Evolutionary conservation across 2,797 vertebrate genomes (phyloP).

Genomic region (Coreius guichenoti): DNA sequence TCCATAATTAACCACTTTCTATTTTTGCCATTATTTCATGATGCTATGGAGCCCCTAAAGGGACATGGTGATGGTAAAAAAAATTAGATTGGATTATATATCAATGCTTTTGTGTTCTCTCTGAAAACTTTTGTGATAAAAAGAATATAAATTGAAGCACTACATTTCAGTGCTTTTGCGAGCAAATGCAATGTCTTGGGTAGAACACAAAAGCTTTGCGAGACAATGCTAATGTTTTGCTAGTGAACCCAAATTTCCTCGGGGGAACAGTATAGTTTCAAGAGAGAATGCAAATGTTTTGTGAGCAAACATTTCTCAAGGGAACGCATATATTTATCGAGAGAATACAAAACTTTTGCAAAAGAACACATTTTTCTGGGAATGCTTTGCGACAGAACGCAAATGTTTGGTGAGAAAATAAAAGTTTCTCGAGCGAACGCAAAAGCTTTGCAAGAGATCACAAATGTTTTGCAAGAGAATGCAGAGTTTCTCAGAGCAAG

Average conservation of each 20-base stretch:
- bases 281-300: not conserved
- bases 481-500: not conserved
- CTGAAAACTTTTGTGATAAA: not conserved
- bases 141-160: not conserved
- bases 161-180: not conserved
- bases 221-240: not conserved
- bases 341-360: not conserved
- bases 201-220: not conserved
- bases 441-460: too few species aligned
- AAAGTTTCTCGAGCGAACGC: not conserved
- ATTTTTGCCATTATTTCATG: conserved; percentile 20
- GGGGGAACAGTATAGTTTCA: not conserved
- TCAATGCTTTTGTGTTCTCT: not conserved
- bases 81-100: not conserved
- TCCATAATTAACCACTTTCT: conserved; percentile 9
- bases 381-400: not conserved
- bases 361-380: not conserved
- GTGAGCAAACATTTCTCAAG: not conserved
- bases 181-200: not conserved
- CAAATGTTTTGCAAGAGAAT: too few species aligned
- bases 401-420: not conserved
- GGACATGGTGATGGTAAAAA: not conserved
- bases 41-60: not conserved
- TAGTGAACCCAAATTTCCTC: not conserved
- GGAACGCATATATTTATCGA: not conserved